These are phyloP conservation scores for Heliconius hermathena DNA, from an alignment of 1,140 invertebrate genomes.

Conservation along the genomic window DNA sequence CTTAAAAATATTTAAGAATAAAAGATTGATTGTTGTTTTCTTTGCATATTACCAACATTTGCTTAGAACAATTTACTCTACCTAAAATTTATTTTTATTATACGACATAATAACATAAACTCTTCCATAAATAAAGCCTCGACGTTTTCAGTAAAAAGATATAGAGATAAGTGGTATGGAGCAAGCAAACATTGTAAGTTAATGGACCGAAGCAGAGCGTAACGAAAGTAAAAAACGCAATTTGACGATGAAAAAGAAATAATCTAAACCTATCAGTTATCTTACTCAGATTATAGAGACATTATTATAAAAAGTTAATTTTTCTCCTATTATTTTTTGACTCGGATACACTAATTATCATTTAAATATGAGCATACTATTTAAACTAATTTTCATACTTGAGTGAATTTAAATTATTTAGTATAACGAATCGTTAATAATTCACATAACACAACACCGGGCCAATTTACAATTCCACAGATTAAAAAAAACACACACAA, in stretches of 20 bases:
- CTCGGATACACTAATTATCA: background rate
- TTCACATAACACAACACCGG: background rate
- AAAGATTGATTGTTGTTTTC: background rate
- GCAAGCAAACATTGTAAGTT: constrained; percentile 49
- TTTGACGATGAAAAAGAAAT: constrained; percentile 39
- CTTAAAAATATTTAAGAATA: background rate
- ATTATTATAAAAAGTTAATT: background rate
- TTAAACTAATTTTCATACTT: background rate
- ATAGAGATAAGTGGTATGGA: constrained; percentile 31
- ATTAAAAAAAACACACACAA: background rate
- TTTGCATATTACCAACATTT: background rate
- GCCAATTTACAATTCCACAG: background rate
- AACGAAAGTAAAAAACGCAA: constrained; percentile 50
- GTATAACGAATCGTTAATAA: background rate
- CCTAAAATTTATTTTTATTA: background rate
- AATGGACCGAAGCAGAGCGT: constrained; percentile 56
- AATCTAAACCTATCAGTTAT: constrained; percentile 4
- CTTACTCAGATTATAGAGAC: background rate
- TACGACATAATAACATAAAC: background rate
- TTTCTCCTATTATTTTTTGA: background rate
- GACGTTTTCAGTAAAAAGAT: constrained; percentile 10
- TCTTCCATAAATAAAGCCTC: background rate
- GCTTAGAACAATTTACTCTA: background rate
- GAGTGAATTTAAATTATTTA: background rate
- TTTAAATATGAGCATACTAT: background rate